Percentiles rank a stretch among this genome's conserved stretches.
These are phyloP conservation scores for Choristoneura rosaceana DNA, from an alignment of 2,888 invertebrate genomes.

Conservation along the genomic window DNA sequence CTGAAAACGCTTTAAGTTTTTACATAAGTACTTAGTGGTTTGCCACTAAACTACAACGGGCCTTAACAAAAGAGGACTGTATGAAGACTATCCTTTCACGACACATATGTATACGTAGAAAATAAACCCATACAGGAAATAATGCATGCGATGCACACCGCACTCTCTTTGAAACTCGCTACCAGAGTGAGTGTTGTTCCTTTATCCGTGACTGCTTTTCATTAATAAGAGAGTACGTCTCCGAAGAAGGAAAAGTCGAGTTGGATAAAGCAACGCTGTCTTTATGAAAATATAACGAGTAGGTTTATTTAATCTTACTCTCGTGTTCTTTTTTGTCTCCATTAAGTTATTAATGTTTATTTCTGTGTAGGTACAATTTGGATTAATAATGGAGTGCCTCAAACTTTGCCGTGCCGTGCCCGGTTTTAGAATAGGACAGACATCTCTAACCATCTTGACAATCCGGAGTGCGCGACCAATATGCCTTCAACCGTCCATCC, in stretches of 20 bases:
- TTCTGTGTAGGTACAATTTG: too few species aligned
- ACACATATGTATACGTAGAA: neutral
- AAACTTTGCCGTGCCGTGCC: too few species aligned
- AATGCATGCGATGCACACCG: constrained; percentile 28
- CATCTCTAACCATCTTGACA: too few species aligned
- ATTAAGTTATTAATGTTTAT: neutral
- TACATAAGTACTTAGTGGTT: too few species aligned
- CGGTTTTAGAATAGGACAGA: too few species aligned
- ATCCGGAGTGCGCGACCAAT: too few species aligned
- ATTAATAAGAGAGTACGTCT: constrained; percentile 31
- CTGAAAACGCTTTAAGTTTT: too few species aligned
- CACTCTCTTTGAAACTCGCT: constrained; percentile 31
- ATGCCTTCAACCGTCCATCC: too few species aligned
- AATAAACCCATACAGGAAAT: neutral
- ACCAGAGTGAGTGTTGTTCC: constrained; percentile 23
- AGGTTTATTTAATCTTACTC: neutral
- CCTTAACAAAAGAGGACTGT: neutral
- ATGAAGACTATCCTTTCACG: neutral
- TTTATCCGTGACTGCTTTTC: constrained; percentile 19
- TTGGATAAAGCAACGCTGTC: constrained; percentile 16
- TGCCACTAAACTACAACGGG: too few species aligned
- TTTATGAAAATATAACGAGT: constrained; percentile 30
- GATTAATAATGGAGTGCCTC: too few species aligned
- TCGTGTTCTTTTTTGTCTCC: neutral
- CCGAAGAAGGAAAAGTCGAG: constrained; percentile 14